Evolutionary conservation across 2,888 invertebrate species (phyloP), one percentile per base, ranked within the genome.

Genomic region (Fragum whitleyi): DNA sequence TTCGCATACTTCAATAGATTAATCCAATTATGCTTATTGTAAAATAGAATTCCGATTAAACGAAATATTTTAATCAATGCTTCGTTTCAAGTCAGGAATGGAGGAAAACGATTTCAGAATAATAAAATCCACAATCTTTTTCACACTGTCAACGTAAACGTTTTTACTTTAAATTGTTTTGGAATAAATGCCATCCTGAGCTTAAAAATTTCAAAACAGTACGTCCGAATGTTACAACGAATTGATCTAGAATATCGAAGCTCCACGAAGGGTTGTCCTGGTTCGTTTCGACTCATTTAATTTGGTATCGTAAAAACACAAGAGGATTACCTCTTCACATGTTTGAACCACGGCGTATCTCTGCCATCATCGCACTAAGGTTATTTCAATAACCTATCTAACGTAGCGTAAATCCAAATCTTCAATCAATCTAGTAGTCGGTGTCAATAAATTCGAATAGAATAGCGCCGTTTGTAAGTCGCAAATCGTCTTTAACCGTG

Each of bases 221-320:
- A n/a, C n/a, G n/a, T n/a, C 32, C 9, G 5, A 36, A 36, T 9
- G 32, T 6, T 36, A 6, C 32, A 36, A 36, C 32, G 3, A 9
- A 3, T 3, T 36, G 32, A 36, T 36, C 47, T 5, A 19, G 47
- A 47, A 9, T 5, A 14, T 47, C 5, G 14, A 3, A 9, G 3
- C 47, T 61, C 32, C 26, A 61, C 28, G 16, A 32, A 29, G 61
- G 32, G 61, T 61, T 61, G 32, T 61, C 29, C 36, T 3, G 61
- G 61, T 69, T 53, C 32, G 53, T 47, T 69, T 69, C 69, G 26
- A 42, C 65, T 65, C 65, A 42, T 42, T 65, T 65, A 32, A 21
- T 65, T 65, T 36, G 36, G 26, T 42, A 42, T 21, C 28, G 42
- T 32, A 62, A 28, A 65, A 42, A 39, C 65, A 65, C n/a, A n/a